Conservation (phyloP, 2,113 vertebrate species). For the Blennius ocellaris region DNA sequence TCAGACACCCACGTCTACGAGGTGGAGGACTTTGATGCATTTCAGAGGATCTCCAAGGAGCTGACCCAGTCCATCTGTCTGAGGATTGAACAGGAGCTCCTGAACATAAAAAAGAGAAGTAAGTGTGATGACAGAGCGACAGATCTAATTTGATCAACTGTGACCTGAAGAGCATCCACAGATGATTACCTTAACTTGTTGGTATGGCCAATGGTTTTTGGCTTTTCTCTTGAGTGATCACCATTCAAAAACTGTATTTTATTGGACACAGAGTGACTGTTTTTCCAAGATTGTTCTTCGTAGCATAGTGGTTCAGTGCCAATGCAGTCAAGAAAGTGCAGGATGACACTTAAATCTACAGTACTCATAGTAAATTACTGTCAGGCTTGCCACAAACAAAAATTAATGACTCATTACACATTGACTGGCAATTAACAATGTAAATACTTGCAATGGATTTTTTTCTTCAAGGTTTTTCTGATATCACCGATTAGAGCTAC, state of each 20-base stretch:
- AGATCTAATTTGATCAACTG: background rate
- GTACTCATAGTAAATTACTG: constrained; percentile 10
- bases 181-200: background rate
- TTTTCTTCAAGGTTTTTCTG: constrained; percentile 2
- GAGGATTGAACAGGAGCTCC: constrained; percentile 95
- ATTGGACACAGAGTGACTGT: constrained; percentile 10
- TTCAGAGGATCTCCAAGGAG: constrained; percentile 97
- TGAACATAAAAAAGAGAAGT: constrained; percentile 95
- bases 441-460: no score
- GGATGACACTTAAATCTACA: constrained; percentile 10
- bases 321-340: constrained; percentile 17
- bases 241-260: background rate
- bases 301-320: background rate
- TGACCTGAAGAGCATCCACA: constrained; percentile 11
- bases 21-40: constrained; percentile 99
- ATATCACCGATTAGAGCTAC: constrained; percentile 29
- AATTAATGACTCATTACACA: constrained; percentile 31
- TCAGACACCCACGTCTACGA: constrained; percentile 93
- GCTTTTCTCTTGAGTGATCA: constrained; percentile 5
- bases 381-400: constrained; percentile 14
- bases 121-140: constrained; percentile 67
- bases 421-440: constrained; percentile 20
- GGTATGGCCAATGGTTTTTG: background rate
- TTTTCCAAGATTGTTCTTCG: background rate
- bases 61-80: constrained; percentile 97